Percentiles rank a stretch among this genome's conserved stretches.
phyloP scores from a whole-genome alignment of 2,113 vertebrate species.

The Spea bombifrons region DNA sequence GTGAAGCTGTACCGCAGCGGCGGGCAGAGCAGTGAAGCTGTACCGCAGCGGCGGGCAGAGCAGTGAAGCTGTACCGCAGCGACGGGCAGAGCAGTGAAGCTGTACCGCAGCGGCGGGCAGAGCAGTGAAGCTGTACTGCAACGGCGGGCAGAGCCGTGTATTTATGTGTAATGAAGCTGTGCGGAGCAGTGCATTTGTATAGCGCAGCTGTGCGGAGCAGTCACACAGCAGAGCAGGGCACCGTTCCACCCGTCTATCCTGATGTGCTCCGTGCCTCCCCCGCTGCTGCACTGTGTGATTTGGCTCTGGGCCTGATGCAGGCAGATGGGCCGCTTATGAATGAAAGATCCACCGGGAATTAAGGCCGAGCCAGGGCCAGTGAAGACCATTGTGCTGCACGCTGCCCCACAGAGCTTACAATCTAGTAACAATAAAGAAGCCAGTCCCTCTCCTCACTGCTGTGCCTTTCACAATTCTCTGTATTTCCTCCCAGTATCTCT shows the following conservation, averaged over 20 bases:
- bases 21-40: too few relatives aligned
- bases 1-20: too few relatives aligned
- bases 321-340: slow-evolving; percentile 16
- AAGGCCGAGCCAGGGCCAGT: not conserved
- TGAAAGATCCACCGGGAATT: not conserved
- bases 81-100: not conserved
- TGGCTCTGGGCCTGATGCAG: slow-evolving; percentile 8
- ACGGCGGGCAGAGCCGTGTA: not conserved
- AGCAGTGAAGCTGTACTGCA: not conserved
- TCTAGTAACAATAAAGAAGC: not conserved
- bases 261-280: not conserved
- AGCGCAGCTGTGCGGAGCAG: not conserved
- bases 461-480: not conserved
- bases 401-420: not conserved
- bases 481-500: not conserved
- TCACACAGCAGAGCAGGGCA: not conserved
- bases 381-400: not conserved
- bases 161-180: not conserved
- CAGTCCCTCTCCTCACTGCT: too few relatives aligned
- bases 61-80: not conserved
- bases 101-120: not conserved
- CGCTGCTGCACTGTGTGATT: slow-evolving; percentile 15
- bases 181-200: not conserved
- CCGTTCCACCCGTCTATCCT: not conserved
- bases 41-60: not conserved